phyloP scores from a whole-genome alignment of 2,113 vertebrate genomes.

The Prolemur simus region DNA sequence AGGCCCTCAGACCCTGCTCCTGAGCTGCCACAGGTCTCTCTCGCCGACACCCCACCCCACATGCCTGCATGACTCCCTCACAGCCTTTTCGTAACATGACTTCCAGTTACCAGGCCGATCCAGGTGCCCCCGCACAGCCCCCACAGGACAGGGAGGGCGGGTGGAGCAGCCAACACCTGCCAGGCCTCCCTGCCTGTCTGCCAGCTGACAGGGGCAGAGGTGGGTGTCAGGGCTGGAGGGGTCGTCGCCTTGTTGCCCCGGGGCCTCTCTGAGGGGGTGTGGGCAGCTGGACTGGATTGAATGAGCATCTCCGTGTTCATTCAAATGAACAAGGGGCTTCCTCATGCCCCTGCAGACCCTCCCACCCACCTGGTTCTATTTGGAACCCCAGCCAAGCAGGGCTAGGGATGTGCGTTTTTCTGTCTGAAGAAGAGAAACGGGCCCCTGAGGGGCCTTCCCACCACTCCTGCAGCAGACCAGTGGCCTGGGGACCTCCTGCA shows the following conservation, averaged over 20 bases:
- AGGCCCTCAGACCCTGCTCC: neutral
- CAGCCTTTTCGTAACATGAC: neutral
- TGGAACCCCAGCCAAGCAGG: neutral
- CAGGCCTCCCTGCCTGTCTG: neutral
- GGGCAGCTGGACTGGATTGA: neutral
- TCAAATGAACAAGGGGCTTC: neutral
- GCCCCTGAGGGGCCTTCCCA: neutral
- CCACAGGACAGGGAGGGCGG: neutral
- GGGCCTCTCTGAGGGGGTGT: neutral
- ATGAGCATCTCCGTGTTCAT: neutral
- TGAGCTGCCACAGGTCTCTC: neutral
- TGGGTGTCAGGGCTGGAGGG: neutral
- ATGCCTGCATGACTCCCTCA: neutral
- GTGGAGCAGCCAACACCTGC: neutral
- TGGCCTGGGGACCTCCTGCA: neutral
- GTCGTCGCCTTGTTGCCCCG: neutral
- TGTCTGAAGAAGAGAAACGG: neutral
- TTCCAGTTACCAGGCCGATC: neutral
- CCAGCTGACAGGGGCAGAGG: neutral
- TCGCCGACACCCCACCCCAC: neutral
- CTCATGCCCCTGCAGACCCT: neutral
- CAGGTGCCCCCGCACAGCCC: neutral
- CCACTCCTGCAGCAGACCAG: neutral
- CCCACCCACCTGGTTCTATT: neutral
- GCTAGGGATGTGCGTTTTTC: neutral